Percentiles rank a stretch among this genome's conserved stretches.
phyloP scores from a whole-genome alignment of 2,888 invertebrate genomes.

The Drosophila formosana region DNA sequence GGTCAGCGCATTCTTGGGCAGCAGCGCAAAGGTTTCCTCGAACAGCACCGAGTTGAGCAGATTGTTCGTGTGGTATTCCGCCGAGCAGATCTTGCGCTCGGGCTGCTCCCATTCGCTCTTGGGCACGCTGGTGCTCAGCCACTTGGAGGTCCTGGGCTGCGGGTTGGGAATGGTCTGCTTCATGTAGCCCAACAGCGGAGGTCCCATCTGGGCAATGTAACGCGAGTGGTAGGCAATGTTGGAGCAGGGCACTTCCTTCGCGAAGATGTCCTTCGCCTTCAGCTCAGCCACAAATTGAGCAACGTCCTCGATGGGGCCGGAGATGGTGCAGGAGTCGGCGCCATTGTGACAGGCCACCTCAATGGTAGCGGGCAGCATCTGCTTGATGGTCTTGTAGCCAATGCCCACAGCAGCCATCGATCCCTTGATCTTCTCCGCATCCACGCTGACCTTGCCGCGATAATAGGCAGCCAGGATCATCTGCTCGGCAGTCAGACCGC shows the following conservation, averaged over 20 bases:
- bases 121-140: constrained; percentile 95
- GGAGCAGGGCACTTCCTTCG: constrained; percentile 93
- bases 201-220: constrained; percentile 90
- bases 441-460: constrained; percentile 91
- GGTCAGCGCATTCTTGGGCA: constrained; percentile 88
- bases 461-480: constrained; percentile 94
- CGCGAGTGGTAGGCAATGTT: constrained; percentile 96
- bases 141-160: constrained; percentile 89
- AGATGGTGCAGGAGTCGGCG: constrained; percentile 94
- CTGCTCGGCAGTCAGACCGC: constrained; percentile 94
- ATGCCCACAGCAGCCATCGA: constrained; percentile 96
- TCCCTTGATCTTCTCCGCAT: constrained; percentile 89
- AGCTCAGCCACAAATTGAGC: constrained; percentile 88
- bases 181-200: constrained; percentile 88
- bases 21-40: constrained; percentile 88
- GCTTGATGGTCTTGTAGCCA: constrained; percentile 86
- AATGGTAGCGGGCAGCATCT: constrained; percentile 90
- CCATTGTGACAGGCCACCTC: constrained; percentile 96
- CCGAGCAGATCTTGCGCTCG: constrained; percentile 88
- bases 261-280: constrained; percentile 90
- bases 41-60: constrained; percentile 87
- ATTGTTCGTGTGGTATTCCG: constrained; percentile 96
- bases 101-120: constrained; percentile 89
- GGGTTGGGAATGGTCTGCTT: constrained; percentile 88
- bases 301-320: constrained; percentile 91